A percentile compares a stretch with the other conserved stretches of the same genome.
These are phyloP conservation scores for Lamellibrachia satsuma DNA, from an alignment of 2,888 invertebrate species.

Conservation along the genomic window DNA sequence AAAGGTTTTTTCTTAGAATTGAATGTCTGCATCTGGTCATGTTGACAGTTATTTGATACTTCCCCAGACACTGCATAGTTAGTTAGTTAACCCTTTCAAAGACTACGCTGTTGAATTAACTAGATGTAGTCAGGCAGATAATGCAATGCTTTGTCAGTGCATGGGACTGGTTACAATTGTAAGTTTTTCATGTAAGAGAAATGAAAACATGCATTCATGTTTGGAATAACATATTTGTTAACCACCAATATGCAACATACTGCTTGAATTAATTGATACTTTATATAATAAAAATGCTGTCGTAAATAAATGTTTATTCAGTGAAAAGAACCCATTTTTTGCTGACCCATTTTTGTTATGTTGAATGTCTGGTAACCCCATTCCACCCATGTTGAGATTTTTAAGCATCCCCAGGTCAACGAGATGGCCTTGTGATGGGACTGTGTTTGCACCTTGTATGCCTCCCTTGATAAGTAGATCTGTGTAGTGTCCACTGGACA, in stretches of 20 bases:
- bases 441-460: background rate
- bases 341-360: background rate
- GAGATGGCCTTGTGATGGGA: background rate
- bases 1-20: background rate
- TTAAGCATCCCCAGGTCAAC: background rate
- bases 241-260: background rate
- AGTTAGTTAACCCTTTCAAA: background rate
- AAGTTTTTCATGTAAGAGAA: too few relatives aligned
- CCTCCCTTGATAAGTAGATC: background rate
- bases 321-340: background rate
- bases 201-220: background rate
- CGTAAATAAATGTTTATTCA: background rate
- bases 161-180: too few relatives aligned
- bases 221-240: background rate
- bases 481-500: background rate
- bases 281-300: background rate
- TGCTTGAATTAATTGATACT: too few relatives aligned
- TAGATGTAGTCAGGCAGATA: too few relatives aligned
- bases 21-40: background rate
- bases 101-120: too few relatives aligned
- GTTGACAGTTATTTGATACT: slow-evolving; percentile 5
- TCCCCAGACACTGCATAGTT: background rate
- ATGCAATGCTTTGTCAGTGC: too few relatives aligned
- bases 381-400: background rate
- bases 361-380: background rate